Conservation (phyloP, 2,888 invertebrate species). For the Drosophila multiciliata region DNA sequence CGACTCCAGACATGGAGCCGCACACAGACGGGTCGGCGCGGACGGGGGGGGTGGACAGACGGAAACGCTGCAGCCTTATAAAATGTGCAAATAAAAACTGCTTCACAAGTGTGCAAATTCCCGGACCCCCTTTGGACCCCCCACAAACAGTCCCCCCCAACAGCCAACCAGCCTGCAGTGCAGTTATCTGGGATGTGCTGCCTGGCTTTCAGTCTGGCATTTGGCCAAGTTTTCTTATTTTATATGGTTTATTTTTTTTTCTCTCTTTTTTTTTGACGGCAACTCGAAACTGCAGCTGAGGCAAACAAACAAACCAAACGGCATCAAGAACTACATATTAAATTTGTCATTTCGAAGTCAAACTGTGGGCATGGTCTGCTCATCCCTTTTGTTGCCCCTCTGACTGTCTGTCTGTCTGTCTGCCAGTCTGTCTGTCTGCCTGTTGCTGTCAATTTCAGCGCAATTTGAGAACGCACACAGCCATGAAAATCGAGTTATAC, state of each 20-base stretch:
- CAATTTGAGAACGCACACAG: slow-evolving; percentile 56
- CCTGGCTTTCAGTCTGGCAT: slow-evolving; percentile 57
- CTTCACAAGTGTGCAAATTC: slow-evolving; percentile 39
- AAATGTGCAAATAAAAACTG: slow-evolving; percentile 64
- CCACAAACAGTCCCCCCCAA: too few relatives aligned
- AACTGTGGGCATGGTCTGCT: slow-evolving; percentile 29
- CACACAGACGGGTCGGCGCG: slow-evolving; percentile 4
- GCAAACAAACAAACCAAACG: slow-evolving; percentile 60
- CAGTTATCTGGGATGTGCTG: slow-evolving; percentile 20
- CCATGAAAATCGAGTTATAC: slow-evolving; percentile 54
- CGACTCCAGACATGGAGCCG: slow-evolving; percentile 36
- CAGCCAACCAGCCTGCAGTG: not conserved
- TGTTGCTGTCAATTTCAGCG: slow-evolving; percentile 50
- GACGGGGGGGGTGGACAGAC: not conserved
- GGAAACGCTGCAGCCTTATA: slow-evolving; percentile 35
- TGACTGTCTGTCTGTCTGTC: not conserved
- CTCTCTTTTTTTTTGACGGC: slow-evolving; percentile 32
- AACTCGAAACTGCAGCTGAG: slow-evolving; percentile 48
- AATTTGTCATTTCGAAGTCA: slow-evolving; percentile 72
- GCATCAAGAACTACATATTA: slow-evolving; percentile 67
- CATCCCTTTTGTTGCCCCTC: slow-evolving; percentile 13
- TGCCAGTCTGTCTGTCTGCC: not conserved
- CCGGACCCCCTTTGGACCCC: not conserved
- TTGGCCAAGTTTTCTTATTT: slow-evolving; percentile 58
- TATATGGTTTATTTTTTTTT: slow-evolving; percentile 27